These are phyloP conservation scores for Champsocephalus esox DNA, from an alignment of 2,797 vertebrate genomes.

Conservation along the genomic window DNA sequence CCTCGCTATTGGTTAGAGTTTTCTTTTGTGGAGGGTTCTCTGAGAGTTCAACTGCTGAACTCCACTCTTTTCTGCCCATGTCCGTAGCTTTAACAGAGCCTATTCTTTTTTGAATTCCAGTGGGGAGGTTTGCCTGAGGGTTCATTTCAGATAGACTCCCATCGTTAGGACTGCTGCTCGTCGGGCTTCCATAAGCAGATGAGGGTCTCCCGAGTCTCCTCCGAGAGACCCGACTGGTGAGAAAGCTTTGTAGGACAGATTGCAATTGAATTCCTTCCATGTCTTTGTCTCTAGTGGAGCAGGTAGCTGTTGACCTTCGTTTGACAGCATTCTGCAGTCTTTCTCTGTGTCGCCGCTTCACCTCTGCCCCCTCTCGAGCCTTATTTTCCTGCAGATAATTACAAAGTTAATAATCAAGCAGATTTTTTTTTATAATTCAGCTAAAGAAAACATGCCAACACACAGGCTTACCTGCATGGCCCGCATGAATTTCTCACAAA, in stretches of 20 bases:
- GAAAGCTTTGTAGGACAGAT: constrained; percentile 77
- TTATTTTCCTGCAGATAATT: constrained; percentile 80
- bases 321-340: constrained; percentile 71
- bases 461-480: constrained; percentile 81
- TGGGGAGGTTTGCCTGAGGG: constrained; percentile 46
- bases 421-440: not conserved
- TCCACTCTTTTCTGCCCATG: constrained; percentile 68
- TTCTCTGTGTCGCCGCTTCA: constrained; percentile 79
- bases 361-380: constrained; percentile 74
- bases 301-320: constrained; percentile 86
- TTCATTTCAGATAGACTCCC: constrained; percentile 72
- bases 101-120: constrained; percentile 16
- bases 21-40: constrained; percentile 20
- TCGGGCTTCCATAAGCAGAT: constrained; percentile 57
- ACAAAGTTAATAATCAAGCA: constrained; percentile 1
- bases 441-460: not conserved
- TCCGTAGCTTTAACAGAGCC: constrained; percentile 21
- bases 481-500: constrained; percentile 83
- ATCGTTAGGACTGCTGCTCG: constrained; percentile 47
- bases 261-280: constrained; percentile 83
- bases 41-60: constrained; percentile 62
- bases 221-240: constrained; percentile 55
- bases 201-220: constrained; percentile 65
- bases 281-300: constrained; percentile 85
- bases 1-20: not conserved